These are phyloP conservation scores for Bombycilla garrulus DNA, from an alignment of 2,113 vertebrate genomes.

Conservation along the genomic window DNA sequence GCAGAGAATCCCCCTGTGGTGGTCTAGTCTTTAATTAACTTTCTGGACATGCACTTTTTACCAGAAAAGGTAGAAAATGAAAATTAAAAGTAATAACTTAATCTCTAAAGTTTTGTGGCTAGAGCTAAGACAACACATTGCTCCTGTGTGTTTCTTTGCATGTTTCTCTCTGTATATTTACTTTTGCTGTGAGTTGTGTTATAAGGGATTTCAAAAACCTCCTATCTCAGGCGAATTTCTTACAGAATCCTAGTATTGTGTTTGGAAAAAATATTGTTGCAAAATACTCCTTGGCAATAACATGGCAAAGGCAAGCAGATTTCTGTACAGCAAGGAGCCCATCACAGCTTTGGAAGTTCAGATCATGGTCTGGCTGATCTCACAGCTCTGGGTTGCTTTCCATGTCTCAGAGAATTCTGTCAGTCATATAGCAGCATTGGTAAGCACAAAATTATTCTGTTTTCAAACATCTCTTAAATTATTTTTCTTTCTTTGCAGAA, in stretches of 20 bases:
- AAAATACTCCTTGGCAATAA: neutral
- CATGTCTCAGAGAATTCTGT: neutral
- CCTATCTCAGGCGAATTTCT: neutral
- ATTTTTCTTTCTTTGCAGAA: neutral
- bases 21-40: neutral
- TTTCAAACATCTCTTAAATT: neutral
- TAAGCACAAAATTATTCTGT: neutral
- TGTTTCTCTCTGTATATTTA: neutral
- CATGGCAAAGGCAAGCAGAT: neutral
- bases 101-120: neutral
- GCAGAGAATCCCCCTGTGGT: neutral
- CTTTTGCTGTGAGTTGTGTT: neutral
- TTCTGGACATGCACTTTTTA: neutral
- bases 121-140: neutral
- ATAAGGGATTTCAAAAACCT: neutral
- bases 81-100: neutral
- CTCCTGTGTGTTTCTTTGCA: neutral
- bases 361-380: neutral
- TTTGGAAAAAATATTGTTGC: neutral
- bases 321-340: neutral
- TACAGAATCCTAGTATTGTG: neutral
- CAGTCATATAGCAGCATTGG: neutral
- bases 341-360: neutral
- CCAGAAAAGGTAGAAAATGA: neutral
- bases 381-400: neutral